Percentiles rank a stretch among this genome's conserved stretches.
Conservation (phyloP, 2,888 invertebrate genomes). For the Dicyrtomina minuta region DNA sequence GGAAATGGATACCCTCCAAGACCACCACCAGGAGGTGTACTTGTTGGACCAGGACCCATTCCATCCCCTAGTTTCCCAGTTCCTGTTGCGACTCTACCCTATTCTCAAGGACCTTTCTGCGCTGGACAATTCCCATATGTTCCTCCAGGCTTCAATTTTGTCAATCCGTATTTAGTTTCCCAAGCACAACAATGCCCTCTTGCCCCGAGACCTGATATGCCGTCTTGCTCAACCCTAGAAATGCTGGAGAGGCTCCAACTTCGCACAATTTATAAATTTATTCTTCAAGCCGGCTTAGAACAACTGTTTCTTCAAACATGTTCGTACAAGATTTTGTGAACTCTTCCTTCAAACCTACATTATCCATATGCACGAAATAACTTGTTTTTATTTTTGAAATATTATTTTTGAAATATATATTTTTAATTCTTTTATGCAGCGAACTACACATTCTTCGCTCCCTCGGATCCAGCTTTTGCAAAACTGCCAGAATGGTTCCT, state of each 20-base stretch:
- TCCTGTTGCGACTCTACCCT: constrained; percentile 12
- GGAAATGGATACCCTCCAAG: no score
- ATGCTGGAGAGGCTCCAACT: constrained; percentile 44
- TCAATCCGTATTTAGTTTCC: constrained; percentile 21
- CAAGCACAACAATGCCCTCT: constrained; percentile 19
- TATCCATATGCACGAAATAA: no score
- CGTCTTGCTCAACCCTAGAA: constrained; percentile 44
- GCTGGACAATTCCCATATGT: constrained; percentile 34
- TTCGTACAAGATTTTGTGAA: constrained; percentile 33
- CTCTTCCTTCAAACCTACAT: no score
- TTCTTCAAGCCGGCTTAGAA: constrained; percentile 40
- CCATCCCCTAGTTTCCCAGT: constrained; percentile 18
- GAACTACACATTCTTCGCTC: constrained; percentile 51
- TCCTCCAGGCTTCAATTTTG: constrained; percentile 45
- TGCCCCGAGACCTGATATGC: background rate
- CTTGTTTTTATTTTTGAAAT: no score
- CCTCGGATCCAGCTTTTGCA: constrained; percentile 49
- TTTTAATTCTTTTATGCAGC: constrained; percentile 30
- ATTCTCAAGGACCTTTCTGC: background rate
- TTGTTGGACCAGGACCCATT: background rate
- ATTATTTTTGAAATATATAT: background rate
- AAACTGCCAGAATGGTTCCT: constrained; percentile 48
- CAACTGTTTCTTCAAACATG: constrained; percentile 42
- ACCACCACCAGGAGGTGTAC: no score
- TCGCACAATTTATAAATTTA: constrained; percentile 41